These are phyloP conservation scores for Monochamus saltuarius DNA, from an alignment of 1,140 invertebrate species.

Conservation along the genomic window DNA sequence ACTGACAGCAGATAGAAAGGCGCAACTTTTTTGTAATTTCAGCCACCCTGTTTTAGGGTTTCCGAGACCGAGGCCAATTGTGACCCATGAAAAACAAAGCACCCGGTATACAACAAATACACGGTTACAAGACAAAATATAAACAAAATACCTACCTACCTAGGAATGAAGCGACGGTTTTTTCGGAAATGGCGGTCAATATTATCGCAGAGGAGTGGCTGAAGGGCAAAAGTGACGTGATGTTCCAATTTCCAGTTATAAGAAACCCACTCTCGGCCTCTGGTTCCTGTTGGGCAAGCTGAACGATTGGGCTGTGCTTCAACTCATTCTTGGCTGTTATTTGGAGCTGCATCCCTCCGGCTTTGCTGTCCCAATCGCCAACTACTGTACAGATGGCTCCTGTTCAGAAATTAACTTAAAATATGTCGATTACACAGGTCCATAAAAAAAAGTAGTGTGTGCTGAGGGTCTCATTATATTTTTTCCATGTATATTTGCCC, in stretches of 20 bases:
- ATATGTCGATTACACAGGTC: no score
- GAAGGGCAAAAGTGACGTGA: slow-evolving; percentile 33
- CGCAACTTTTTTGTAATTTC: no score
- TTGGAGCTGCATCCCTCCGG: slow-evolving; percentile 36
- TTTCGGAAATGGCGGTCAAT: slow-evolving; percentile 30
- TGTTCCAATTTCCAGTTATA: slow-evolving; percentile 31
- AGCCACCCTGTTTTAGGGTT: no score
- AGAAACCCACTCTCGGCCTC: slow-evolving; percentile 40
- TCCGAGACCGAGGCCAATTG: no score
- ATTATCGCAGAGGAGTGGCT: slow-evolving; percentile 35
- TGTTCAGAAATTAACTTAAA: no score
- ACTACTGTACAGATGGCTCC: slow-evolving; percentile 34
- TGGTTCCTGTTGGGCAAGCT: slow-evolving; percentile 21
- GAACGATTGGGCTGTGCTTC: background rate
- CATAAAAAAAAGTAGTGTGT: no score
- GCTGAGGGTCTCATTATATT: no score
- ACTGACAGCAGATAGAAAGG: no score
- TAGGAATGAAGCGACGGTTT: slow-evolving; percentile 29
- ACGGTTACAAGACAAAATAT: no score
- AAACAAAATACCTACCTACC: slow-evolving; percentile 23
- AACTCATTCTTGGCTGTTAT: slow-evolving; percentile 20
- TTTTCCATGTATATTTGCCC: no score
- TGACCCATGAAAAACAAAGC: no score
- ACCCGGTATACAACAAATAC: no score
- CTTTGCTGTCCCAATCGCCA: slow-evolving; percentile 44